Percentiles rank a stretch among this genome's conserved stretches.
phyloP scores from a whole-genome alignment of 2,888 invertebrate species.

The Gymnoscelis rufifasciata region DNA sequence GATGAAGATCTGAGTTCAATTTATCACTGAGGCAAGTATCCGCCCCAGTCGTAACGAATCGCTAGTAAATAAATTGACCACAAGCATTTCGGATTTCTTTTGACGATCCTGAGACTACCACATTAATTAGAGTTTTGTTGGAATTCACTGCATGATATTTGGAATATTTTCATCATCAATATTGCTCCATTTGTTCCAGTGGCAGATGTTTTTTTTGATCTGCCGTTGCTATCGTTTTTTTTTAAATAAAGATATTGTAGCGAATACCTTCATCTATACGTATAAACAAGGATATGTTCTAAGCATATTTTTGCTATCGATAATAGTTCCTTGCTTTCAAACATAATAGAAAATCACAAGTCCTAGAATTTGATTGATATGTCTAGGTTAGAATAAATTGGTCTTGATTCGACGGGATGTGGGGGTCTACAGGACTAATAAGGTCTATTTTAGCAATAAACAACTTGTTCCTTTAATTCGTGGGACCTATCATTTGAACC shows the following conservation, averaged over 20 bases:
- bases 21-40: constrained; percentile 75
- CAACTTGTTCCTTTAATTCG: neutral
- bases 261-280: too few species aligned
- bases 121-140: constrained; percentile 47
- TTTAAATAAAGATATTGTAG: neutral
- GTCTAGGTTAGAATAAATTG: constrained; percentile 70
- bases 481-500: too few species aligned
- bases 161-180: neutral
- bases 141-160: neutral
- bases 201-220: neutral
- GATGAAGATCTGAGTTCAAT: constrained; percentile 66
- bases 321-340: neutral
- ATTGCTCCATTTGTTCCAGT: neutral
- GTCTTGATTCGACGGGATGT: constrained; percentile 67
- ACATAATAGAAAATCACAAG: constrained; percentile 46
- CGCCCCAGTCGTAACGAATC: constrained; percentile 75
- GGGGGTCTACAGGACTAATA: constrained; percentile 62
- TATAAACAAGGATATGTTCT: too few species aligned
- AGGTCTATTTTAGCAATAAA: neutral
- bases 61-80: constrained; percentile 76
- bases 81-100: constrained; percentile 69
- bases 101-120: constrained; percentile 50
- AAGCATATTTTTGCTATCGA: too few species aligned
- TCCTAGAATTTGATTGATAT: constrained; percentile 63
- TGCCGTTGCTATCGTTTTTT: neutral